Evolutionary conservation across 2,113 vertebrate genomes (phyloP).

Genomic region (Pipa parva): DNA sequence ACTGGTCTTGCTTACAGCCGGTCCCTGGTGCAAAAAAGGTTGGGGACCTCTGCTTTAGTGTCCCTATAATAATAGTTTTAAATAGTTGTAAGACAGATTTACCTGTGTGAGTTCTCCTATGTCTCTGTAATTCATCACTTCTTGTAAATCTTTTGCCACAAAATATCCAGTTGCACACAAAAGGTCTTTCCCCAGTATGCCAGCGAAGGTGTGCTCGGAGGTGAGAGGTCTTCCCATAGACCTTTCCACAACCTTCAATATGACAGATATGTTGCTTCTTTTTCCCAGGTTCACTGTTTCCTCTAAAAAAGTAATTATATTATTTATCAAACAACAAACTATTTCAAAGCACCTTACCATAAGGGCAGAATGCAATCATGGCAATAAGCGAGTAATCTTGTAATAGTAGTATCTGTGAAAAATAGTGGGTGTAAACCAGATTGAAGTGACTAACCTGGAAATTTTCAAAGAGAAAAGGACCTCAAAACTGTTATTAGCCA

Average conservation of each 20-base stretch:
- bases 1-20: too few relatives aligned
- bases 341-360: too few relatives aligned
- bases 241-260: conserved; percentile 97
- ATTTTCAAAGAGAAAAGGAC: too few relatives aligned
- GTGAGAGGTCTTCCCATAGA: conserved; percentile 97
- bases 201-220: conserved; percentile 95
- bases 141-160: conserved; percentile 96
- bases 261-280: conserved; percentile 98
- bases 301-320: conserved; percentile 58
- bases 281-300: conserved; percentile 90
- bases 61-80: not conserved
- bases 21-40: too few relatives aligned
- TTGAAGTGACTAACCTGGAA: too few relatives aligned
- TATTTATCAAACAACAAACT: not conserved
- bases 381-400: too few relatives aligned
- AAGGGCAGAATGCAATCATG: too few relatives aligned
- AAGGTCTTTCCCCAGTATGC: conserved; percentile 96
- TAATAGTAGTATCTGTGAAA: too few relatives aligned
- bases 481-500: too few relatives aligned
- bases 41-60: too few relatives aligned
- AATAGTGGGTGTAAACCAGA: too few relatives aligned
- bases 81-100: conserved; percentile 14
- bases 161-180: conserved; percentile 98
- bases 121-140: conserved; percentile 94
- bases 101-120: conserved; percentile 97